Evolutionary conservation across 2,113 vertebrate species (phyloP).

Genomic region (Calyptommatus sinebrachiatus): DNA sequence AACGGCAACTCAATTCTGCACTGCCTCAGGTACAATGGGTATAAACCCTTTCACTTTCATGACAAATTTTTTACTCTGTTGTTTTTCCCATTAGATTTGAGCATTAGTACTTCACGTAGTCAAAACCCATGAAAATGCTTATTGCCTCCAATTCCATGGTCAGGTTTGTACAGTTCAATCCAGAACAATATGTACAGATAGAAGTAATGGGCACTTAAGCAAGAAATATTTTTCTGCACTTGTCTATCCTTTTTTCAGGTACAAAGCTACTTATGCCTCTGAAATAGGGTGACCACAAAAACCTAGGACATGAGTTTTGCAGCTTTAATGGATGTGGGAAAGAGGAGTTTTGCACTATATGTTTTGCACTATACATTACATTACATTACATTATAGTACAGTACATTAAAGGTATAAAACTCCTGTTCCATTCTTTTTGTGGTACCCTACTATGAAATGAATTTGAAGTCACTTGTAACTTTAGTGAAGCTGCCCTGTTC

Average conservation of each 20-base stretch:
- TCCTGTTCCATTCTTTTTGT: too few species aligned
- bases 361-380: too few species aligned
- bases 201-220: background rate
- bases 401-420: too few species aligned
- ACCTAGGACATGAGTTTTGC: too few species aligned
- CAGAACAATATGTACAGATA: background rate
- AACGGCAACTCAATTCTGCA: slow-evolving; percentile 96
- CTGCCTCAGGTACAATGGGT: slow-evolving; percentile 87
- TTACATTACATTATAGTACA: too few species aligned
- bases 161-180: background rate
- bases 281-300: too few species aligned
- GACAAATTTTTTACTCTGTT: background rate
- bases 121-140: background rate
- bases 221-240: background rate
- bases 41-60: background rate
- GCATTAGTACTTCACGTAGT: background rate
- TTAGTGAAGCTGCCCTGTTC: background rate
- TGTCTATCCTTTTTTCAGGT: background rate
- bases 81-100: background rate
- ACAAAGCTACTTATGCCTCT: background rate
- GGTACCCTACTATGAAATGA: too few species aligned
- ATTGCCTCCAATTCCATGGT: background rate
- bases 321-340: too few species aligned
- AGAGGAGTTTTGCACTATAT: too few species aligned
- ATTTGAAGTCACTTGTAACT: background rate